These are phyloP conservation scores for Urocyon cinereoargenteus DNA, from an alignment of 2,797 vertebrate genomes.

Conservation along the genomic window DNA sequence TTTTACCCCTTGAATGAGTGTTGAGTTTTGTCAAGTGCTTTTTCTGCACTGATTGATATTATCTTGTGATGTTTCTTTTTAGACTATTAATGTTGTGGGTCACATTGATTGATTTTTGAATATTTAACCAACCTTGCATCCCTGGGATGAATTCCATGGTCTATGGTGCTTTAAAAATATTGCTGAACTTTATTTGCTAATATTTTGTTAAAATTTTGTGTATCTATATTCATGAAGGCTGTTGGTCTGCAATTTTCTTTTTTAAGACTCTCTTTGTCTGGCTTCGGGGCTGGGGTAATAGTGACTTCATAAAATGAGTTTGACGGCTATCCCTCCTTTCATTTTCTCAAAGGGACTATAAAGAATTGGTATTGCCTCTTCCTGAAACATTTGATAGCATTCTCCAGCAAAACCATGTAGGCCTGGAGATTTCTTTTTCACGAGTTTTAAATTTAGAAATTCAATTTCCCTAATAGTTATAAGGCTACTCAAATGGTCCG, in stretches of 20 bases:
- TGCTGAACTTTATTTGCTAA: conserved; percentile 19
- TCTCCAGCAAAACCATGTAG: neutral
- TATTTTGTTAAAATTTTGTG: neutral
- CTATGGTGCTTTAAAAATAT: neutral
- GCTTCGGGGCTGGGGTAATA: neutral
- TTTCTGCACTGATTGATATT: neutral
- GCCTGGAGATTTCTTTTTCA: neutral
- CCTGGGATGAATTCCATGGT: conserved; percentile 6
- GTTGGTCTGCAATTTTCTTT: neutral
- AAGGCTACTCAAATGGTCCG: conserved; percentile 28
- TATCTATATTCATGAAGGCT: neutral
- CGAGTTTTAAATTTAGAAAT: conserved; percentile 46
- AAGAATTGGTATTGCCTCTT: neutral
- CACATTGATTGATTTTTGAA: neutral
- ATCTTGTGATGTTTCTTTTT: conserved; percentile 24
- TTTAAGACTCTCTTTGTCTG: neutral
- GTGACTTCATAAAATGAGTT: conserved; percentile 19
- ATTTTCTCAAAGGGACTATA: conserved; percentile 35
- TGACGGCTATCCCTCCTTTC: neutral
- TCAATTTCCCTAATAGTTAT: conserved; percentile 27
- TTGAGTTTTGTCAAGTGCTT: conserved; percentile 42
- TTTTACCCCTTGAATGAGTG: neutral
- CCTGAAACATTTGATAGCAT: conserved; percentile 25
- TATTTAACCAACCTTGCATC: conserved; percentile 18
- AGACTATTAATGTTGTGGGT: neutral